Base-by-base conservation (phyloP, 2,113 vertebrate genomes). In the Anseranas semipalmata region DNA sequence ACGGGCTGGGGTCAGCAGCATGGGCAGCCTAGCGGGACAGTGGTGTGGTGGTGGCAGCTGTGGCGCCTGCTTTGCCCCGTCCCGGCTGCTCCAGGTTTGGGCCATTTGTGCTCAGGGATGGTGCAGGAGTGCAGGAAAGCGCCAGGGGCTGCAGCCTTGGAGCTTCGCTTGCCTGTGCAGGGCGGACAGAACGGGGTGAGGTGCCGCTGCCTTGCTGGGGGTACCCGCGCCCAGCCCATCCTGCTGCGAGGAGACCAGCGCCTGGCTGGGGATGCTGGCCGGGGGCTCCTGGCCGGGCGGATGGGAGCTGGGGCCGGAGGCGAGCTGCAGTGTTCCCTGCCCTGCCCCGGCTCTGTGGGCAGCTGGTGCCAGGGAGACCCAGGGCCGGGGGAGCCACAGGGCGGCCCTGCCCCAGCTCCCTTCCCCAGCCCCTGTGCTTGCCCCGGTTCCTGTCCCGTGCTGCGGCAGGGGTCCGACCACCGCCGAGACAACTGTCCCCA, bases 271-370 rank as follows among this genome's bases (percentile, higher is more conserved):
- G 13, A 16, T 4, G 14, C 41, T 24, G 13, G 16, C 24, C 0
- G 1, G 35, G 43, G n/a, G n/a, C n/a, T n/a, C n/a, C 41, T 24
- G 13, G 16, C 24, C 0, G 1, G 35, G 43, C 6, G 22, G 58
- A 1, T 17, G 52, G 13, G 25, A 35, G 12, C 59, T 0, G 0
- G 20, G 30, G 5, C 13, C 43, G 21, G 59, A 20, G 30, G 20
- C 32, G 24, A 19, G 25, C n/a, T 56, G n/a, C 2, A 2, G 53
- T 1, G 0, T n/a, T 12, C 10, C 37, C 19, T 20, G 67, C 27
- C 39, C 6, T 1, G 33, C 19, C 12, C 18, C 1, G 2, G 20
- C 70, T 62, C 2, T 0, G 22, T 1, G 7, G 62, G 27, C 45
- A 50, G 43, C 81, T 19, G 32, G 32, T 71, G 72, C 41, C 41